Base-by-base conservation (phyloP, 2,113 vertebrate species). In the Theristicus caerulescens region DNA sequence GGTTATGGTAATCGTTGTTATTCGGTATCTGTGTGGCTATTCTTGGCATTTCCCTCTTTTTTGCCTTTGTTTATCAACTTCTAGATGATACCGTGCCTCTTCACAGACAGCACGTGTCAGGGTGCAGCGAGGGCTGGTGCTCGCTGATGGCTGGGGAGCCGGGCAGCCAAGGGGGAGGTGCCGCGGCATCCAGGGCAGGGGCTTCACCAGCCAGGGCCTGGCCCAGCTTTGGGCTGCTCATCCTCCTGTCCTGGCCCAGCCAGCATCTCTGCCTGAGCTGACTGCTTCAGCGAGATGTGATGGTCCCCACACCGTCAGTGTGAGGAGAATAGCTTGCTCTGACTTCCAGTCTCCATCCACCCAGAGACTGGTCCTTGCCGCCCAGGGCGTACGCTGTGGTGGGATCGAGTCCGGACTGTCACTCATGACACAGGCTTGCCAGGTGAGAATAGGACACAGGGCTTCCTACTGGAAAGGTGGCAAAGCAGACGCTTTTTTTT, bases 331-430 rank as follows among this genome's bases (percentile, higher is more conserved):
- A 3, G 20, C n/a, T 71, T 25, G 27, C 7, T 55, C 62, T 0
- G 0, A 7, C 27, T 34, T 7, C 2, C 6, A 3, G n/a, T 14
- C 22, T 61, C 73, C 5, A 1, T 31, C n/a, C 4, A 0, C 34
- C 55, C 7, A 2, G 27, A 22, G 38, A 12, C 16, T 10, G 36
- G 34, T 46, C 72, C 7, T 34, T 27, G 13, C 34, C 1, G 1
- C 52, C 51, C 18, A 4, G 26, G 8, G 2, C 2, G 7, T 13
- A 4, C 2, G 3, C 36, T 5, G 12, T 13, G 7, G 4, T 14
- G 36, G 32, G 31, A 29, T 42, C 31, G 72, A 5, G 22, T 40
- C 55, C 8, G 20, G 19, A 2, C 44, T 31, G 1, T 27, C 5
- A 2, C 22, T 27, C 0, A 0, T 26, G 44, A 36, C 47, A 2